phyloP scores from a whole-genome alignment of 2,888 invertebrate species.

The Mactromeris polynyma region DNA sequence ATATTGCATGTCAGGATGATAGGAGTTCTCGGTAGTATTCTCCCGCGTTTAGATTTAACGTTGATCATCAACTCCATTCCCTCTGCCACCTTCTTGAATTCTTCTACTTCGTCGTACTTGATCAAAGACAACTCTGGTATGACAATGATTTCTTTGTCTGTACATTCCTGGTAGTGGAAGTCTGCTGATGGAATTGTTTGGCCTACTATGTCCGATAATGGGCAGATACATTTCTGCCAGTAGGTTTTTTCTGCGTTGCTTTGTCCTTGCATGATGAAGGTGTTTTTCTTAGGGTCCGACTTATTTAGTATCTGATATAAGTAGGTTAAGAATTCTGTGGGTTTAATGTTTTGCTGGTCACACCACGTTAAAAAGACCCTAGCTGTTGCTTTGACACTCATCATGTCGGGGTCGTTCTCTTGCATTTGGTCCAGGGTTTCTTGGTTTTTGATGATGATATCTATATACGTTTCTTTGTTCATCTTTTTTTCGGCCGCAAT shows the following conservation, averaged over 20 bases:
- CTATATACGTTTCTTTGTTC: not conserved
- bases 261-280: not conserved
- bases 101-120: conserved; percentile 33
- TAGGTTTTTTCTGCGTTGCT: not conserved
- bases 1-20: not conserved
- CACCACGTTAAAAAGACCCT: not conserved
- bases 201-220: not conserved
- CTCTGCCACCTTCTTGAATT: conserved; percentile 28
- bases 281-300: not conserved
- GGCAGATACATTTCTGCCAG: not conserved
- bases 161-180: conserved; percentile 20
- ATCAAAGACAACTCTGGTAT: conserved; percentile 27
- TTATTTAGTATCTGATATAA: not conserved
- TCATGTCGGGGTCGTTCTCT: not conserved
- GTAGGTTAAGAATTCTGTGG: not conserved
- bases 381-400: not conserved
- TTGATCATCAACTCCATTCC: not conserved
- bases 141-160: conserved; percentile 22
- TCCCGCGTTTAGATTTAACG: conserved; percentile 21
- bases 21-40: not conserved
- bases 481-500: not conserved
- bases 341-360: not conserved
- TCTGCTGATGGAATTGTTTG: conserved; percentile 6
- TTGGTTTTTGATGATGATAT: not conserved
- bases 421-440: too few species aligned